Percentiles rank a stretch among this genome's conserved stretches.
These are phyloP conservation scores for Catonia carolina DNA, from an alignment of 2,888 invertebrate genomes.

Conservation along the genomic window DNA sequence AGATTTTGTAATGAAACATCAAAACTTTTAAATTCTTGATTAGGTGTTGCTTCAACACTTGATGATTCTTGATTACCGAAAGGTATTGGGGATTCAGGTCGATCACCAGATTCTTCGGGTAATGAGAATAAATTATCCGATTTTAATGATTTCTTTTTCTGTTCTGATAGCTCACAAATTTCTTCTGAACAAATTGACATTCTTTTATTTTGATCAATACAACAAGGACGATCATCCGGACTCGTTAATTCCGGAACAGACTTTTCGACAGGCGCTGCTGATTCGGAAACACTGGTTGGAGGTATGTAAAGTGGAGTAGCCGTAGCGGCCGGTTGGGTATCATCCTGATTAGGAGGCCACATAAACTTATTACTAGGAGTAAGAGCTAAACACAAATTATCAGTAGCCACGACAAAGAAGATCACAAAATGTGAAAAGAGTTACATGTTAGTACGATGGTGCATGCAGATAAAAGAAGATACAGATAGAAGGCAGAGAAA, in stretches of 20 bases:
- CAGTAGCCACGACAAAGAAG: too few relatives aligned
- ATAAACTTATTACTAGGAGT: background rate
- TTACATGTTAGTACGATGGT: slow-evolving; percentile 2
- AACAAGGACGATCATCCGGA: slow-evolving; percentile 14
- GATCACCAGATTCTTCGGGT: slow-evolving; percentile 21
- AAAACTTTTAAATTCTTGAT: background rate
- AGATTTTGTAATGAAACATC: background rate
- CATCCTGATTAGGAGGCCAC: slow-evolving; percentile 8
- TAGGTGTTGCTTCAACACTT: background rate
- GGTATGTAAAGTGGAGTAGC: slow-evolving; percentile 6
- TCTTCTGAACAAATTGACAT: slow-evolving; percentile 38
- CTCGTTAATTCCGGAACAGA: slow-evolving; percentile 2
- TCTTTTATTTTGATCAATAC: slow-evolving; percentile 28
- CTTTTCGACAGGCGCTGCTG: background rate
- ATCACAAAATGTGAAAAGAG: background rate
- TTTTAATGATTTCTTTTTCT: background rate
- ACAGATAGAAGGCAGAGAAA: background rate
- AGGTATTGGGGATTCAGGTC: slow-evolving; percentile 30
- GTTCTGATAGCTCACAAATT: slow-evolving; percentile 26
- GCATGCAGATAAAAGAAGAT: background rate
- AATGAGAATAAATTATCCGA: background rate
- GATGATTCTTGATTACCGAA: slow-evolving; percentile 10
- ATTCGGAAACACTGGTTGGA: background rate
- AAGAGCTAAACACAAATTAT: too few relatives aligned
- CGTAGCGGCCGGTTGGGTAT: slow-evolving; percentile 10